Conservation (phyloP, 2,113 vertebrate species). For the Centrocercus urophasianus region DNA sequence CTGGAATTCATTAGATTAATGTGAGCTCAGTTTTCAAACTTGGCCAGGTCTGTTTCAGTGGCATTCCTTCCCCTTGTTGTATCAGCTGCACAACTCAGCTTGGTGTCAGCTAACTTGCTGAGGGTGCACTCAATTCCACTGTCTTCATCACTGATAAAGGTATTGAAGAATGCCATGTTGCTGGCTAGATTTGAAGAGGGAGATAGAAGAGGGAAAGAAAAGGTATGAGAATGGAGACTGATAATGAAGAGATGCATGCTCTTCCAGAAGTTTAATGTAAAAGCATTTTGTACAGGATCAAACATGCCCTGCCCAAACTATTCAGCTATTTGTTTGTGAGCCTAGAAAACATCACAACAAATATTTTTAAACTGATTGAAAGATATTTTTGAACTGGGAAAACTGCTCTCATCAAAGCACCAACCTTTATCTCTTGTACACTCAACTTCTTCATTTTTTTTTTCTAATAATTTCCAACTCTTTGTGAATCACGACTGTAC, state of each 20-base stretch:
- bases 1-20: no score
- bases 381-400: conserved; percentile 2
- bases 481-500: background rate
- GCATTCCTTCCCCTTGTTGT: no score
- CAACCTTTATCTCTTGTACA: background rate
- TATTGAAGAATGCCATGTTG: background rate
- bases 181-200: background rate
- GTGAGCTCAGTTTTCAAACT: no score
- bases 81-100: no score
- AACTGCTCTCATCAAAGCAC: background rate
- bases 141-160: no score
- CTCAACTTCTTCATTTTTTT: background rate
- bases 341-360: background rate
- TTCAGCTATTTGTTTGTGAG: background rate
- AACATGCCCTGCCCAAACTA: background rate
- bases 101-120: no score
- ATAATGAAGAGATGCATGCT: background rate
- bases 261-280: background rate
- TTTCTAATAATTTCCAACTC: background rate
- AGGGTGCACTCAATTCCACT: no score
- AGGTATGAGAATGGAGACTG: background rate
- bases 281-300: background rate
- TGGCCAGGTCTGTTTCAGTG: no score
- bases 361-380: background rate
- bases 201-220: background rate